phyloP scores from a whole-genome alignment of 2,888 invertebrate genomes.

The Cephonodes hylas region DNA sequence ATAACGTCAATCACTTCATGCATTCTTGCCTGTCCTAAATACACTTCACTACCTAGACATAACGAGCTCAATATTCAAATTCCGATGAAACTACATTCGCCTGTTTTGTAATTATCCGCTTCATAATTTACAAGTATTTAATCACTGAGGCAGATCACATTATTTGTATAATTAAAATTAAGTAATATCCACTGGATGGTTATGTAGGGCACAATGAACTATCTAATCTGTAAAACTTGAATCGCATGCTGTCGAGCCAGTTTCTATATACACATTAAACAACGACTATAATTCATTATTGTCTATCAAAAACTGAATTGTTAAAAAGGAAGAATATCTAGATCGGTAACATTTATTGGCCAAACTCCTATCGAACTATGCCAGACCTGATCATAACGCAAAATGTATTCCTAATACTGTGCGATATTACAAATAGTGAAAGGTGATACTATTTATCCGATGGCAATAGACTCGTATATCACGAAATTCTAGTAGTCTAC shows the following conservation, averaged over 20 bases:
- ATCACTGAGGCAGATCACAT: not conserved
- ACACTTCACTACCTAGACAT: not conserved
- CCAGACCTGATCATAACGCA: slow-evolving; percentile 12
- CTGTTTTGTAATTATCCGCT: not conserved
- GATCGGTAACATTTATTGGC: not conserved
- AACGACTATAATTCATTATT: not conserved
- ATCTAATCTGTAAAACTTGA: slow-evolving; percentile 28
- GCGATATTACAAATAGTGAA: slow-evolving; percentile 24
- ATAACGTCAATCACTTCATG: not conserved
- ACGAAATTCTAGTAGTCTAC: slow-evolving; percentile 20
- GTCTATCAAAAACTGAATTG: not conserved
- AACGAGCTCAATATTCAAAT: not conserved
- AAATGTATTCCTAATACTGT: slow-evolving; percentile 16
- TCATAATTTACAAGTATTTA: not conserved
- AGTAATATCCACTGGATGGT: slow-evolving; percentile 35
- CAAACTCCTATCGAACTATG: not conserved
- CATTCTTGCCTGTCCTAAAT: not conserved
- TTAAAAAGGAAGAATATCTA: not conserved
- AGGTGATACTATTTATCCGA: slow-evolving; percentile 22
- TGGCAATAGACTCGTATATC: slow-evolving; percentile 20
- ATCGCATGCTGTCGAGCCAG: not conserved
- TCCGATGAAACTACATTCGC: not conserved
- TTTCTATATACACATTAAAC: not conserved
- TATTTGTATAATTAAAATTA: slow-evolving; percentile 30
- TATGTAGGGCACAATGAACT: slow-evolving; percentile 23